Percentiles rank a stretch among this genome's conserved stretches.
Conservation (phyloP, 2,113 vertebrate genomes). For the Rhadina sibilatrix region DNA sequence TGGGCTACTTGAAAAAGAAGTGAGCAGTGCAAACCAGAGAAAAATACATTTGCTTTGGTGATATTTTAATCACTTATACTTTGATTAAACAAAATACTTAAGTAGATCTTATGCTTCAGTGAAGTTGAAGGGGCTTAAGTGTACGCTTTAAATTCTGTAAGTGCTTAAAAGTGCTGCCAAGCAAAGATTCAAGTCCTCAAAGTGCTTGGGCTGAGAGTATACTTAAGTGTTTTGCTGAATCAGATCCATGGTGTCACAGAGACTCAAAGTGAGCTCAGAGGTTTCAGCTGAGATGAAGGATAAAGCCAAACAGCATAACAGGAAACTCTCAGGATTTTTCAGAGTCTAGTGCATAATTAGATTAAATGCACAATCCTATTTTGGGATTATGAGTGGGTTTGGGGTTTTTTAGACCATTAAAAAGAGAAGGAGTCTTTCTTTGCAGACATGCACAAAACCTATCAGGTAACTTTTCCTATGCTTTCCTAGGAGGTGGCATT, state of each 20-base stretch:
- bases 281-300: neutral
- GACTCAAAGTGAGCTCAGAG: neutral
- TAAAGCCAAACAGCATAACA: neutral
- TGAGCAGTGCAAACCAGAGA: neutral
- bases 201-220: neutral
- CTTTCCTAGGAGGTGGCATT: neutral
- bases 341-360: constrained; percentile 20
- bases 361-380: constrained; percentile 8
- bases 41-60: neutral
- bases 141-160: constrained; percentile 18
- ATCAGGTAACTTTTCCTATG: neutral
- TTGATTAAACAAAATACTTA: constrained; percentile 23
- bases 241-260: neutral
- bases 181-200: neutral
- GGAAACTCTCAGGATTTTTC: constrained; percentile 13
- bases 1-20: neutral
- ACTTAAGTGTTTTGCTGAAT: constrained; percentile 28
- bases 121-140: constrained; percentile 17
- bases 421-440: neutral
- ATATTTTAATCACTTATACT: neutral
- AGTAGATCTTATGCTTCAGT: neutral
- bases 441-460: neutral
- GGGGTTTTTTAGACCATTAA: neutral
- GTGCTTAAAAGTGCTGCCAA: neutral
- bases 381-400: neutral